phyloP scores from a whole-genome alignment of 64 coral and sea anemone genomes.

The Montipora capricornis region DNA sequence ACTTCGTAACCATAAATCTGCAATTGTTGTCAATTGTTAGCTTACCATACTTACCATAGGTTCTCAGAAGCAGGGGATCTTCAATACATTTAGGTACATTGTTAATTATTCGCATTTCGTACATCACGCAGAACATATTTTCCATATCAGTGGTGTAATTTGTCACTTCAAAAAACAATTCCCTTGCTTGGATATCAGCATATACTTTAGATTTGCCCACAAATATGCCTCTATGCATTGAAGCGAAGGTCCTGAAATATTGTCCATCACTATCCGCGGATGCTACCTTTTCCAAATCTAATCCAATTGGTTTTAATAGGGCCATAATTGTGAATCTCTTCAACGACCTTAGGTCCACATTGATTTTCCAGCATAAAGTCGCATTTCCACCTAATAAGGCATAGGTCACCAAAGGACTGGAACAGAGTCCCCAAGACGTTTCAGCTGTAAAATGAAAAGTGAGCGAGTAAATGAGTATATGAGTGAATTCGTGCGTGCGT shows the following conservation, averaged over 20 bases:
- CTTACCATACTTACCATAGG: neutral
- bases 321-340: neutral
- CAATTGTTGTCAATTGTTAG: neutral
- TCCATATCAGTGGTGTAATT: constrained; percentile 7
- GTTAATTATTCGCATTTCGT: constrained; percentile 1
- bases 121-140: constrained; percentile 8
- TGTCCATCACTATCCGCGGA: neutral
- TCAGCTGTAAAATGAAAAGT: neutral
- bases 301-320: neutral
- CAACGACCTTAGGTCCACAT: neutral
- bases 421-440: neutral
- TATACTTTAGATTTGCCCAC: neutral
- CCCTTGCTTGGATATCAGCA: neutral
- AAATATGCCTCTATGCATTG: neutral
- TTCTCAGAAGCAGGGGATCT: neutral
- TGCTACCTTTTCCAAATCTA: neutral
- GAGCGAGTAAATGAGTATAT: neutral
- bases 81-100: neutral
- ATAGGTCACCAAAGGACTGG: neutral
- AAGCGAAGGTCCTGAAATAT: neutral
- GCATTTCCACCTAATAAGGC: neutral
- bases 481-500: neutral
- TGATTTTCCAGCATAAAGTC: constrained; percentile 23
- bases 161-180: neutral
- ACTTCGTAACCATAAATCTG: no score